phyloP scores from a whole-genome alignment of 2,888 invertebrate genomes.

The Heliconius sara region DNA sequence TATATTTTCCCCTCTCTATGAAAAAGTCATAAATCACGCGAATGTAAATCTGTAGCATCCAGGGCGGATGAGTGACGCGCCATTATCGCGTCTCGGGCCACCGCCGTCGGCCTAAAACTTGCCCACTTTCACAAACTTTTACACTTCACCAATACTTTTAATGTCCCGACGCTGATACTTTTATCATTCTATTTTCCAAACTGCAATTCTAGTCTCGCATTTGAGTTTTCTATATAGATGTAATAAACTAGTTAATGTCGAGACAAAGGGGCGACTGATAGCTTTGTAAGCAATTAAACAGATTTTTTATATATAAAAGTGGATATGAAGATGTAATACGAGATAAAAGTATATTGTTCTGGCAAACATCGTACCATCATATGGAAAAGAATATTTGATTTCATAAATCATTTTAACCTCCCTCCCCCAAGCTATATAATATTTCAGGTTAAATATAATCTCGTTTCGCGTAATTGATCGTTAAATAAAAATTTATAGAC shows the following conservation, averaged over 20 bases:
- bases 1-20: conserved; percentile 80
- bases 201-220: conserved; percentile 50
- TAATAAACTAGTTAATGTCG: conserved; percentile 26
- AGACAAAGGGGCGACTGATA: conserved; percentile 9
- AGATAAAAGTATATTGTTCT: conserved; percentile 16
- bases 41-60: conserved; percentile 83
- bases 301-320: conserved; percentile 2
- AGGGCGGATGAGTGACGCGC: conserved; percentile 81
- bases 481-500: conserved; percentile 18
- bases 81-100: conserved; percentile 72
- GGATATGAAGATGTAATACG: not conserved
- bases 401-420: conserved; percentile 6
- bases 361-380: conserved; percentile 1
- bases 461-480: conserved; percentile 17
- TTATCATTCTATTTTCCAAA: conserved; percentile 53
- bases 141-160: conserved; percentile 57
- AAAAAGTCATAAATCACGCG: conserved; percentile 82
- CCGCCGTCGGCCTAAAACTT: conserved; percentile 71
- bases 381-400: conserved; percentile 19
- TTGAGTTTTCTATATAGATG: conserved; percentile 41
- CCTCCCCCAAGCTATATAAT: conserved; percentile 1
- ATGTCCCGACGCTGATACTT: conserved; percentile 52
- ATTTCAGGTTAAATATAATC: conserved; percentile 20
- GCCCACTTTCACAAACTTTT: conserved; percentile 57
- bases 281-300: conserved; percentile 7